Percentiles rank a stretch among this genome's conserved stretches.
Evolutionary conservation across 2,113 vertebrate genomes (phyloP).

Genomic region (Serilophus lunatus): DNA sequence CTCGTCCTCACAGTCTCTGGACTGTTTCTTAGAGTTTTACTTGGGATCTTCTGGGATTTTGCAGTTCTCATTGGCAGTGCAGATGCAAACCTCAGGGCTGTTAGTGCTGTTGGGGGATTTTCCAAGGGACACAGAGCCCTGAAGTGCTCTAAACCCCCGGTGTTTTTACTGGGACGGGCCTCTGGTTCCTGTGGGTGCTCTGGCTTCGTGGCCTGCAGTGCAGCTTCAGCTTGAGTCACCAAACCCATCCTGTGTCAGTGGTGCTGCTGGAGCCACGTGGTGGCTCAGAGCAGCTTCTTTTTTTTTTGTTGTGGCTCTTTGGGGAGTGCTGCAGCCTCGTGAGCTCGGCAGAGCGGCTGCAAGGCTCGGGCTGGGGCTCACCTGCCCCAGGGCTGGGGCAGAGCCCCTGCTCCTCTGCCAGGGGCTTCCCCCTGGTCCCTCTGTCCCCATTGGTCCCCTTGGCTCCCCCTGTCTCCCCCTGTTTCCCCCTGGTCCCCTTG

Average conservation of each 20-base stretch:
- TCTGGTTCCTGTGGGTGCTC: not conserved
- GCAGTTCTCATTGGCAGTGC: accelerated
- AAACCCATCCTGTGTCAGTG: accelerated
- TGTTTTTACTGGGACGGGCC: not conserved
- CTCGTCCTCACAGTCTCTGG: not conserved
- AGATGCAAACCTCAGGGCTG: not conserved
- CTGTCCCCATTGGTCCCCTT: too few species aligned
- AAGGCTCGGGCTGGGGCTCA: not conserved
- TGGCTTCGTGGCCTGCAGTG: not conserved
- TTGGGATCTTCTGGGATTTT: not conserved
- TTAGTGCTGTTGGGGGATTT: not conserved
- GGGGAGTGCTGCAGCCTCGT: not conserved
- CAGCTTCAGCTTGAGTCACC: not conserved
- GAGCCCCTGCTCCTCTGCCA: too few species aligned
- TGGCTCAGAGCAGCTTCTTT: not conserved
- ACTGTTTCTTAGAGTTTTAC: not conserved
- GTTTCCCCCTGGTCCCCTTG: too few species aligned
- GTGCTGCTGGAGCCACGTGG: not conserved
- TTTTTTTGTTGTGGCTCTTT: not conserved
- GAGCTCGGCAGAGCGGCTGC: accelerated
- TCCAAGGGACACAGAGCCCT: not conserved
- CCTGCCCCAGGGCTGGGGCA: not conserved
- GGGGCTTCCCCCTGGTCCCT: too few species aligned
- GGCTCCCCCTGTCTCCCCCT: too few species aligned
- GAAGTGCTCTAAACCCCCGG: not conserved